Evolutionary conservation across 2,113 vertebrate species (phyloP).

Genomic region (Oreochromis niloticus): DNA sequence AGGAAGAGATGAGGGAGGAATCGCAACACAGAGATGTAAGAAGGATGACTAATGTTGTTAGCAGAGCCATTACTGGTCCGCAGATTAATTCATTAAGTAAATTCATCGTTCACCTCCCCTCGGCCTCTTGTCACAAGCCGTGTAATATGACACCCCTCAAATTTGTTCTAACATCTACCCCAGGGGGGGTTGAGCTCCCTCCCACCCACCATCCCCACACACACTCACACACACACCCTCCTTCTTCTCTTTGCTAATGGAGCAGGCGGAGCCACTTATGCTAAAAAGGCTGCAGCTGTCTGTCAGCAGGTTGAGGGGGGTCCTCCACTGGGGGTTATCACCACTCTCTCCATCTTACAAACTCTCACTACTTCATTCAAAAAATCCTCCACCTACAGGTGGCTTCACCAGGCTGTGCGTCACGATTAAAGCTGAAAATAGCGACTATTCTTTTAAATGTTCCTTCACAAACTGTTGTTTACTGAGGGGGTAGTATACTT

Average conservation of each 20-base stretch:
- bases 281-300: slow-evolving; percentile 67
- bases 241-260: slow-evolving; percentile 62
- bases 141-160: slow-evolving; percentile 79
- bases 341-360: background rate
- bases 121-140: slow-evolving; percentile 68
- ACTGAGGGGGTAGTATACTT: background rate
- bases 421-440: background rate
- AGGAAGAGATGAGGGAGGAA: background rate
- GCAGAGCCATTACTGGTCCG: slow-evolving; percentile 59
- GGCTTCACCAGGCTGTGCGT: background rate
- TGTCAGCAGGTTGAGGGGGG: slow-evolving; percentile 49
- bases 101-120: slow-evolving; percentile 63
- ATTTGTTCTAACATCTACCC: slow-evolving; percentile 78
- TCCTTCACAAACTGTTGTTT: background rate
- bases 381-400: background rate
- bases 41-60: slow-evolving; percentile 72
- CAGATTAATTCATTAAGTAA: slow-evolving; percentile 78
- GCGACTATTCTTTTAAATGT: background rate
- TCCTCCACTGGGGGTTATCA: slow-evolving; percentile 46
- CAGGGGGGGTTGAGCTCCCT: slow-evolving; percentile 41
- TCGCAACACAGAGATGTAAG: slow-evolving; percentile 35
- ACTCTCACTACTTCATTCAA: slow-evolving; percentile 9
- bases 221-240: slow-evolving; percentile 25
- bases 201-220: background rate
- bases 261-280: slow-evolving; percentile 73